Base-by-base conservation (phyloP, 2,113 vertebrate species). In the Sylvilagus bachmani region DNA sequence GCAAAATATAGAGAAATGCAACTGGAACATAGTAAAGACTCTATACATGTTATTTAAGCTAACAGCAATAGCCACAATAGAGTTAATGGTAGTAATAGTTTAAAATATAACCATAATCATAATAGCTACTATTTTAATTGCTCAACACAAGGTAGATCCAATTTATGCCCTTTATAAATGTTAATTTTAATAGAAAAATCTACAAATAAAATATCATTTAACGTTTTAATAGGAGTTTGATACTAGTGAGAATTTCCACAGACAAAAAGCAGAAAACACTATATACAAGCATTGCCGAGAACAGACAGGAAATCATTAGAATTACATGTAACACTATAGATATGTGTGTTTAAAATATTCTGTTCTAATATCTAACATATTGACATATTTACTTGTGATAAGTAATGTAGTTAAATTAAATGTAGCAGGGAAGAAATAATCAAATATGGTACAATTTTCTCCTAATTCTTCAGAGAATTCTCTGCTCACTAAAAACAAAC, bases 171-270 rank as follows among this genome's bases (percentile, higher is more conserved):
- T 86, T 83, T 79, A 77, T 31, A 71, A 84, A 91, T 17, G 6
- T 21, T 84, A 51, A 58, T 51, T 84, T 61, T 53, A 14, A 31
- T 36, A 29, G 25, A 64, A 24, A 89, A 71, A 27, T 53, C 4
- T 81, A 51, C 2, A 79, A 44, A n/a, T 61, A 71, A 21, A 91
- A 38, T 61, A 31, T 73, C 17, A 91, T 64, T 95, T 93, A 69
- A 79, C 86, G 75, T 82, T 44, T 88, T 77, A 94, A 81, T 2
- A 85, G 13, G 3, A 58, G 12, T 82, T 93, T 94, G 12, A n/a
- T 31, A 29, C 4, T 31, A 62, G 2, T 67, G 9, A 81, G 71
- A 2, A 51, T 67, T 89, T 93, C 27, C 12, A 70, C 73, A 88
- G 22, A 21, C 36, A 81, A 24, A 67, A 86, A 78, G 36, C 1